Evolutionary conservation across 1,140 invertebrate species (phyloP), one percentile per base, ranked within the genome.

Genomic region (Portunus trituberculatus): DNA sequence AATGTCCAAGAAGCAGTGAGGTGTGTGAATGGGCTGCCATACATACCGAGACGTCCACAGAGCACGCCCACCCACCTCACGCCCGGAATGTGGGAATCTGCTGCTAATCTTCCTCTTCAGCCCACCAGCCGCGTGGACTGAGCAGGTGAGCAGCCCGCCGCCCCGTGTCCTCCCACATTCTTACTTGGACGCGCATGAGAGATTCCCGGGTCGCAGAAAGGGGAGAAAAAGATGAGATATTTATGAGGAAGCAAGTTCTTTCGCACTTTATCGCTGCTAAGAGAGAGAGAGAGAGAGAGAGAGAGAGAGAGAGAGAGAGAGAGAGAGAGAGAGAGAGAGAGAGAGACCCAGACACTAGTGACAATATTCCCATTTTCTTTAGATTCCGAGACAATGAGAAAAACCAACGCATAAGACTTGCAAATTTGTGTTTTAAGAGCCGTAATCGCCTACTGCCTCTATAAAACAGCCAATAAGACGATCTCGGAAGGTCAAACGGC

Each of bases 261-360:
- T 76, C 1, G 25, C n/a, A 59, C 52, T 59, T 8, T 76, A n/a
- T 76, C 25, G 20, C 12, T 86, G 83, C 83, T 28, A 31, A 4
- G 14, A 29, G 16, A 88, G 45, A 46, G 28, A 25, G 12, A 88
- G 86, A 12, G 31, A 6, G 83, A 6, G n/a, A 0, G n/a, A 6
- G 83, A 39, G 28, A 4, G 31, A 29, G 84, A 87, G 14, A 31
- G 28, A n/a, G 67, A 76, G 67, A 76, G 67, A 84, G 82, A 84
- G 82, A 84, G 25, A 84, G 25, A 25, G 82, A 84, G 82, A 84
- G 82, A 25, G 82, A 84, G 82, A 84, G 82, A 84, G 82, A 84
- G 82, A 84, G 82, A 84, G 82, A 84, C 6, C 6, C 6, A 84
- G 82, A 84, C 6, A 84, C 6, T 8, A 20, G 4, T 31, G 82